Percentiles rank a stretch among this genome's conserved stretches.
These are phyloP conservation scores for Leptopilina myrica DNA, from an alignment of 2,888 invertebrate species.

Conservation along the genomic window DNA sequence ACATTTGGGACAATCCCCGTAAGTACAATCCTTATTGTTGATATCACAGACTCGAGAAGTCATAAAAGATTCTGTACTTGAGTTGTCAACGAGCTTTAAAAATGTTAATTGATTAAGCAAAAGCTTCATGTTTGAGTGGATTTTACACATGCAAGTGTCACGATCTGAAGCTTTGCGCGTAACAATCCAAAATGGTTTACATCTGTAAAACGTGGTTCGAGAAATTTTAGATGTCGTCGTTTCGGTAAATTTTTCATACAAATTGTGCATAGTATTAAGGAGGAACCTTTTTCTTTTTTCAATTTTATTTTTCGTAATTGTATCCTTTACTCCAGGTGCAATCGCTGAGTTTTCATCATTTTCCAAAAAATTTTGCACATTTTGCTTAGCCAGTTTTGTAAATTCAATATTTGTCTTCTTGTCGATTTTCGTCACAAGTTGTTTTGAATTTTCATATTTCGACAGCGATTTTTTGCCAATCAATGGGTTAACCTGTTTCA, in stretches of 20 bases:
- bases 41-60: slow-evolving; percentile 35
- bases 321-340: slow-evolving; percentile 32
- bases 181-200: too few relatives aligned
- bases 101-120: slow-evolving; percentile 31
- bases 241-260: slow-evolving; percentile 37
- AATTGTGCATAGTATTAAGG: slow-evolving; percentile 29
- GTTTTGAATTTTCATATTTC: neutral
- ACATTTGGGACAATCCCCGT: slow-evolving; percentile 2
- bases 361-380: slow-evolving; percentile 36
- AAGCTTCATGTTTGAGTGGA: slow-evolving; percentile 42
- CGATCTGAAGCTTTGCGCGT: too few relatives aligned
- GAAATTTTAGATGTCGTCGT: slow-evolving; percentile 30
- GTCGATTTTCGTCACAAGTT: neutral
- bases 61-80: slow-evolving; percentile 34
- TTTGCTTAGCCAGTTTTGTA: too few relatives aligned
- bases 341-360: slow-evolving; percentile 44
- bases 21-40: neutral
- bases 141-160: slow-evolving; percentile 46
- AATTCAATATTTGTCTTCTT: too few relatives aligned
- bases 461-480: slow-evolving; percentile 16
- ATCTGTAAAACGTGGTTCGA: slow-evolving; percentile 41
- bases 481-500: neutral
- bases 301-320: slow-evolving; percentile 18
- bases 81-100: slow-evolving; percentile 34
- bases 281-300: slow-evolving; percentile 42